Conservation (phyloP, 2,113 vertebrate genomes). For the Amphiprion percula region DNA sequence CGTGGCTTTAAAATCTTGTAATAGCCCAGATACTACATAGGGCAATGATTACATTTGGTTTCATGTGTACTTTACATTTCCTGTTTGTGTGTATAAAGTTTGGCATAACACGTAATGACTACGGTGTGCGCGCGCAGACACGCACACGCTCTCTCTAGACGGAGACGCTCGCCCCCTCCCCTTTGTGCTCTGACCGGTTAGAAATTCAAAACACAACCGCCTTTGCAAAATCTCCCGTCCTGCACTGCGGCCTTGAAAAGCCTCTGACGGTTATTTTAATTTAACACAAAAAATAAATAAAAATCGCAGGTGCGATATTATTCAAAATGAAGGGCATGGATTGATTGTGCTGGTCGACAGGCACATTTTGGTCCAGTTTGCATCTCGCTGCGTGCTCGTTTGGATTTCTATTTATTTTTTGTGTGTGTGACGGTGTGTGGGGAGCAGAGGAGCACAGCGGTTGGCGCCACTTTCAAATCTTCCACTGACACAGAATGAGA, state of each 20-base stretch:
- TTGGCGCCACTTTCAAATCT: constrained; percentile 85
- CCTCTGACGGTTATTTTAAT: constrained; percentile 71
- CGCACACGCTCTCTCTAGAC: too few relatives aligned
- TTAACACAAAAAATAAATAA: constrained; percentile 78
- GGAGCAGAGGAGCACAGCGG: constrained; percentile 45
- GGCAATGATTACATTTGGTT: too few relatives aligned
- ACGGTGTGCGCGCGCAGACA: background rate
- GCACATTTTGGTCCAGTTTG: constrained; percentile 51
- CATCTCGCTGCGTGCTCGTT: constrained; percentile 42
- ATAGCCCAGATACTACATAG: too few relatives aligned
- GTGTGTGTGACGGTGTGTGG: constrained; percentile 55
- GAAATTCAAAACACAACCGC: constrained; percentile 79
- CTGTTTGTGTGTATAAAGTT: background rate
- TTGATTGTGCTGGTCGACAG: constrained; percentile 13
- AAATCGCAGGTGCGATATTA: constrained; percentile 72
- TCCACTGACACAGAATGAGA: constrained; percentile 72
- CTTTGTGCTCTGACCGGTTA: constrained; percentile 34
- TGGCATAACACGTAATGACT: background rate
- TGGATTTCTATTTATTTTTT: constrained; percentile 78
- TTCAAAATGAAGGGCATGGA: background rate
- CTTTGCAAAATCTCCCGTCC: constrained; percentile 64
- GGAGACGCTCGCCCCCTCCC: background rate
- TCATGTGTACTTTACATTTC: too few relatives aligned
- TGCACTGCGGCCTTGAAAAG: constrained; percentile 75
- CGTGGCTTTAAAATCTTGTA: too few relatives aligned